Base-by-base conservation (phyloP, 2,797 vertebrate genomes). In the Eremophila alpestris region DNA sequence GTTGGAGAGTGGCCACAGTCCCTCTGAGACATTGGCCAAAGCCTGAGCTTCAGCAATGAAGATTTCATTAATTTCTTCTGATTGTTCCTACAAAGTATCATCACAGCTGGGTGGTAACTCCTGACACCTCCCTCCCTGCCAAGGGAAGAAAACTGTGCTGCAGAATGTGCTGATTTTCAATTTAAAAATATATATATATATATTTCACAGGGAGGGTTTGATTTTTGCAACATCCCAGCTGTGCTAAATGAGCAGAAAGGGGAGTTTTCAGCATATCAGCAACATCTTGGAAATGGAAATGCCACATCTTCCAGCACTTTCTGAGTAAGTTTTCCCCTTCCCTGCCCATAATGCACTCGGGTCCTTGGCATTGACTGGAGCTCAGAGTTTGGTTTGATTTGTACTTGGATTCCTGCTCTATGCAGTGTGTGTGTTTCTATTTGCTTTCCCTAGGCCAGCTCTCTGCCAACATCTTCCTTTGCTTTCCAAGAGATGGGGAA, bases 221-320 rank as follows among this genome's bases (percentile, higher is more conserved):
- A 54, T 90, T 90, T 80, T 93, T 93, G 76, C 54, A 78, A 73
- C 30, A 65, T 68, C 90, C 85, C 94, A 96, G 91, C 91, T 94
- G 87, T 94, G 56, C 71, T 80, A 89, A 83, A 45, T 34, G 79
- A 64, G 76, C 79, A 89, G 76, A 64, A 93, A 83, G 87, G 55
- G 40, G 63, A 83, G 45, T 94, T 96, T 94, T 81, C 69, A 90
- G 73, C 29, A 5, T 59, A 71, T 75, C 93, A 92, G 92, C 87
- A 94, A 58, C 23, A 30, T 80, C 62, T 68, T 74, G 75, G 73
- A 90, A 88, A 73, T 86, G 62, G 70, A 88, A 95, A 85, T 75
- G 65, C 59, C 64, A 65, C 62, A 56, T 77, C 60, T 58, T 95
- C 48, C 82, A 86, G 40, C 76, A 69, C 40, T 71, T 95, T 77